Conservation (phyloP, 1,140 invertebrate genomes). For the Ceratosolen fusciceps region DNA sequence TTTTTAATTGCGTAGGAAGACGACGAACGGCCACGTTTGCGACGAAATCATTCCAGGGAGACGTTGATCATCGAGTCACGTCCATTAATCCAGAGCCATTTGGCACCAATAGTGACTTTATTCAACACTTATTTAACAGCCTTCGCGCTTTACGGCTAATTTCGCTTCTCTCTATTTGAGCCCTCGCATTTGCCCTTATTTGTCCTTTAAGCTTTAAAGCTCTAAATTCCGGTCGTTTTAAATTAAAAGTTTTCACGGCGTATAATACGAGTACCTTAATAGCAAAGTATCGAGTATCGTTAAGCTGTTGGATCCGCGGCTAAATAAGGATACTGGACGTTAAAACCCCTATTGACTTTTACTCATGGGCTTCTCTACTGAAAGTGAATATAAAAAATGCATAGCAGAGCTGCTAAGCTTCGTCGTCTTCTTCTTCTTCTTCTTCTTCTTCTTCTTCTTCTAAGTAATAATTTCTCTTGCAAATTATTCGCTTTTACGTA, state of each 20-base stretch:
- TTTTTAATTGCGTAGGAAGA: neutral
- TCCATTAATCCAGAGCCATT: too few relatives aligned
- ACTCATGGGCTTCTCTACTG: constrained; percentile 5
- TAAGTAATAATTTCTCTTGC: neutral
- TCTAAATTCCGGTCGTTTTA: constrained; percentile 1
- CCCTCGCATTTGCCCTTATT: neutral
- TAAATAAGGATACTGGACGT: constrained; percentile 12
- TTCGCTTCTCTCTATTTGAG: neutral
- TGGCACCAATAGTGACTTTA: too few relatives aligned
- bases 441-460: too few relatives aligned
- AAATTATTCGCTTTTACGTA: constrained; percentile 26
- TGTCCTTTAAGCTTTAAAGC: neutral
- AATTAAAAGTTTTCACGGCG: constrained; percentile 19
- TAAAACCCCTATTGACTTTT: constrained; percentile 21
- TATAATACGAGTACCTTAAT: neutral
- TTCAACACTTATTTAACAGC: too few relatives aligned
- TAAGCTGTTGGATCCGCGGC: constrained; percentile 31
- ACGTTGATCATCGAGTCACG: too few relatives aligned
- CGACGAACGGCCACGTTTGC: neutral
- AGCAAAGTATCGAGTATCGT: neutral
- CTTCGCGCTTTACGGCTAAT: neutral
- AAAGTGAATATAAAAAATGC: neutral
- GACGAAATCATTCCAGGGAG: too few relatives aligned
- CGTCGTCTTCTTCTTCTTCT: too few relatives aligned
- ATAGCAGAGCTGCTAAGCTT: neutral